Evolutionary conservation across 2,888 invertebrate species (phyloP).

Genomic region (Eupithecia exiguata): DNA sequence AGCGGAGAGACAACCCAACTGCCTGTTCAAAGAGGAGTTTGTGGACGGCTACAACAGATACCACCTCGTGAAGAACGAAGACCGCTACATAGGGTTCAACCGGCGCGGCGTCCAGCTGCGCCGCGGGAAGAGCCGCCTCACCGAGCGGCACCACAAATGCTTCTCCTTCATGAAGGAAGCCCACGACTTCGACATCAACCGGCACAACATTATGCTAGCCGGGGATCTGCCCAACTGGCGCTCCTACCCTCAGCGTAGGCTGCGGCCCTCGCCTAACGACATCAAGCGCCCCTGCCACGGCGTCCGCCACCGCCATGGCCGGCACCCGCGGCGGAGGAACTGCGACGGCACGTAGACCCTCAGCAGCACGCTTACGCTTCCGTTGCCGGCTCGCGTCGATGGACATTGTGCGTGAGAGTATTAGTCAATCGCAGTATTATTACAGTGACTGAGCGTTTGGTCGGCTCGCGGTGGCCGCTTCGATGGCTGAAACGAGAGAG

Average conservation of each 20-base stretch:
- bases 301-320: conserved; percentile 77
- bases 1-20: conserved; percentile 84
- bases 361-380: conserved; percentile 78
- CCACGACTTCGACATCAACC: conserved; percentile 84
- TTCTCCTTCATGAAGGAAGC: conserved; percentile 86
- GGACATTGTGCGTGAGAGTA: conserved; percentile 82
- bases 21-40: conserved; percentile 86
- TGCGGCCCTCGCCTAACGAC: conserved; percentile 70
- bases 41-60: conserved; percentile 86
- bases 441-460: conserved; percentile 82
- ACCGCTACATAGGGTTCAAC: conserved; percentile 87
- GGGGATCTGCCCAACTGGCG: conserved; percentile 75
- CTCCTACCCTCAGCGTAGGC: conserved; percentile 71
- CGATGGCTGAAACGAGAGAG: conserved; percentile 74
- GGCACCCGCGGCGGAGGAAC: conserved; percentile 76
- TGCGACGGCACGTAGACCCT: conserved; percentile 77
- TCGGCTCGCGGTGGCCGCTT: conserved; percentile 73
- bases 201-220: conserved; percentile 84
- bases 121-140: conserved; percentile 69
- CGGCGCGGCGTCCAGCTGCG: conserved; percentile 83
- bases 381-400: conserved; percentile 78
- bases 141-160: conserved; percentile 81
- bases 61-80: conserved; percentile 83
- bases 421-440: conserved; percentile 85
- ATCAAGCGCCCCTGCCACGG: conserved; percentile 73